Evolutionary conservation across 2,797 vertebrate species (phyloP).

Genomic region (Chelidonichthys spinosus): DNA sequence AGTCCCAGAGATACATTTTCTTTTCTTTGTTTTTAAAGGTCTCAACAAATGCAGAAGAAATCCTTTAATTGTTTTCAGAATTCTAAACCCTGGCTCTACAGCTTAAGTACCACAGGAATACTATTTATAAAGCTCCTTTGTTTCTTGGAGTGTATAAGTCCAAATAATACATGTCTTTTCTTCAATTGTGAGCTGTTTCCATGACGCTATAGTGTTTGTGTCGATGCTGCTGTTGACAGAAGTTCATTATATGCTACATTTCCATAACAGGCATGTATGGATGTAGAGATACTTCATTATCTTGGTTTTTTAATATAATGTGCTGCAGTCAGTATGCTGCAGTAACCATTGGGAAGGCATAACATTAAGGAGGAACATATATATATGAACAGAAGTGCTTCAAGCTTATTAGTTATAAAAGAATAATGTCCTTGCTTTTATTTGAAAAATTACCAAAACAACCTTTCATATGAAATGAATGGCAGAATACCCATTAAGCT

Average conservation of each 20-base stretch:
- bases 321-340: too few relatives aligned
- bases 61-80: neutral
- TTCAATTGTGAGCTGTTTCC: constrained; percentile 13
- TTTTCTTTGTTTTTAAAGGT: neutral
- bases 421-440: neutral
- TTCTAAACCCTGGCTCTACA: neutral
- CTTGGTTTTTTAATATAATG: neutral
- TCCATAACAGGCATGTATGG: neutral
- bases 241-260: constrained; percentile 1
- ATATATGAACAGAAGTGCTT: neutral
- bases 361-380: neutral
- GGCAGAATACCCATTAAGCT: constrained; percentile 13
- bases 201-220: neutral
- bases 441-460: neutral
- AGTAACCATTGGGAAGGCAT: neutral
- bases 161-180: neutral
- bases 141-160: neutral
- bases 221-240: neutral
- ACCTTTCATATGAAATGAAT: neutral
- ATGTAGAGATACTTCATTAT: neutral
- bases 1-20: neutral
- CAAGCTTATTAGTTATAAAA: neutral
- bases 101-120: neutral
- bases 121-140: neutral
- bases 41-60: neutral